phyloP scores from a whole-genome alignment of 2,888 invertebrate genomes.

The Ariolimax columbianus region DNA sequence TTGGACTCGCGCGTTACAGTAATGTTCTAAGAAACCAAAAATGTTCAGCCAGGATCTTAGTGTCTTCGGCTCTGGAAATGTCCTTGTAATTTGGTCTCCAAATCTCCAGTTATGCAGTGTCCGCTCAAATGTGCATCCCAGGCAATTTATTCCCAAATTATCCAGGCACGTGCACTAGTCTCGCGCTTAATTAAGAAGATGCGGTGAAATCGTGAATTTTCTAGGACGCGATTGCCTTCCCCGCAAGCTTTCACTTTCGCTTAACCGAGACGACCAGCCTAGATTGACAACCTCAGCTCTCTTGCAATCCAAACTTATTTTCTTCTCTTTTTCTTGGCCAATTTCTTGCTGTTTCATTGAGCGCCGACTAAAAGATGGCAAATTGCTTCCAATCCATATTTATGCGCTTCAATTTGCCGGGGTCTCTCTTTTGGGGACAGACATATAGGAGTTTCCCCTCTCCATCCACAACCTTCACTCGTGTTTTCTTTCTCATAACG shows the following conservation, averaged over 20 bases:
- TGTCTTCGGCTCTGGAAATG: not conserved
- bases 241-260: slow-evolving; percentile 24
- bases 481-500: not conserved
- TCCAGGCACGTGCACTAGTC: not conserved
- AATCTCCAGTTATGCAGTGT: slow-evolving; percentile 5
- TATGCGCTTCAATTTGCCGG: not conserved
- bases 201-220: not conserved
- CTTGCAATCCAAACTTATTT: not conserved
- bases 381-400: slow-evolving; percentile 19
- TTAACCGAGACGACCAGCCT: not conserved
- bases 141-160: slow-evolving; percentile 26
- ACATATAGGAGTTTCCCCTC: not conserved
- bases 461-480: no score
- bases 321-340: not conserved
- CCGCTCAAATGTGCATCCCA: slow-evolving; percentile 1
- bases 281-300: slow-evolving; percentile 23
- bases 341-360: slow-evolving; percentile 21
- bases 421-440: not conserved
- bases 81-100: slow-evolving; percentile 9
- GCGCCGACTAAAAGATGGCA: slow-evolving; percentile 12
- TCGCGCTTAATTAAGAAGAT: slow-evolving; percentile 21
- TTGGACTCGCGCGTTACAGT: no score
- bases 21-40: no score
- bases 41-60: not conserved
- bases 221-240: not conserved